Percentiles rank a stretch among this genome's conserved stretches.
phyloP scores from a whole-genome alignment of 2,797 vertebrate species.

The Macropus fuliginosus region DNA sequence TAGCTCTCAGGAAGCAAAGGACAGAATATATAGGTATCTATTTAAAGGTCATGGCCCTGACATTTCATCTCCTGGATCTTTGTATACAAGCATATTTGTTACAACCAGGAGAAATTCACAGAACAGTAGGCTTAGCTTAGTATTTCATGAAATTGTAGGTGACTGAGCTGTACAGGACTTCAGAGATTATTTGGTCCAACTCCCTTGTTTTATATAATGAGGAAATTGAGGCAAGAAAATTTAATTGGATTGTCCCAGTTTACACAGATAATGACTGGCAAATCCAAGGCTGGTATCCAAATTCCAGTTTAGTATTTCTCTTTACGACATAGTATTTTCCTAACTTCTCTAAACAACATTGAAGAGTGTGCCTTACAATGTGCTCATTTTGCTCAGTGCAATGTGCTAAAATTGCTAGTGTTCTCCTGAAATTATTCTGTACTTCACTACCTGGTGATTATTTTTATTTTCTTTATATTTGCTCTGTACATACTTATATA shows the following conservation, averaged over 20 bases:
- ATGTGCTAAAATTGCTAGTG: not conserved
- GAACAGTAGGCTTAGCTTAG: not conserved
- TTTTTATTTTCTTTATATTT: not conserved
- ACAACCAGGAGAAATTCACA: not conserved
- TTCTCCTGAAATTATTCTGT: not conserved
- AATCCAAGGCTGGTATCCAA: not conserved
- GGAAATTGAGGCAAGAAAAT: not conserved
- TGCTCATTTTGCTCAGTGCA: not conserved
- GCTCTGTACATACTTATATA: not conserved
- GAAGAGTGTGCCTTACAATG: not conserved
- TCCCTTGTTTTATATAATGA: not conserved
- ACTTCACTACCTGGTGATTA: not conserved
- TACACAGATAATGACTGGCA: not conserved
- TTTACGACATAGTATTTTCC: not conserved
- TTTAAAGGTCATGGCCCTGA: constrained; percentile 38
- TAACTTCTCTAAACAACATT: not conserved
- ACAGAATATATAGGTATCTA: not conserved
- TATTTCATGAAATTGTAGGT: constrained; percentile 16
- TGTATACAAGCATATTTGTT: not conserved
- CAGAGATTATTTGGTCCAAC: not conserved
- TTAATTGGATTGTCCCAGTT: not conserved
- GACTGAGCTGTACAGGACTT: not conserved
- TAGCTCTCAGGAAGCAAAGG: constrained; percentile 23
- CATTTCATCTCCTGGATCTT: constrained; percentile 37
- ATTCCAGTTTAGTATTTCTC: not conserved